Percentiles rank a stretch among this genome's conserved stretches.
Conservation (phyloP, 2,888 invertebrate species). For the Morpho deidamia region DNA sequence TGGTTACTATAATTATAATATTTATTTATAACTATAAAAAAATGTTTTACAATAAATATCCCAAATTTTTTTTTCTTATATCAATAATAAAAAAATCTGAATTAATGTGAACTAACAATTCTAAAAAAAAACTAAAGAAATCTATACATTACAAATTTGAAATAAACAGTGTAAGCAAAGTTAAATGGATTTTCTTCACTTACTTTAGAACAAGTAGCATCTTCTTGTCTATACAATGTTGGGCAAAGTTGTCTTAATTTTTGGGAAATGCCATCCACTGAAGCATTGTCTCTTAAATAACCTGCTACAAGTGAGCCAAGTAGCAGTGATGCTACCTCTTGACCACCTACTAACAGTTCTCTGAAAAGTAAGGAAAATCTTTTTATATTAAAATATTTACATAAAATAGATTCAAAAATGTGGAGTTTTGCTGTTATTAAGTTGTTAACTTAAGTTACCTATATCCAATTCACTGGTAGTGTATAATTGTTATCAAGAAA, state of each 20-base stretch:
- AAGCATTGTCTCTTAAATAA: conserved; percentile 96
- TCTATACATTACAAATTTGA: too few species aligned
- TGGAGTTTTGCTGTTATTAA: too few species aligned
- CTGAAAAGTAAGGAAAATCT: conserved; percentile 44
- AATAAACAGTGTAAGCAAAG: too few species aligned
- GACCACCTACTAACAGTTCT: conserved; percentile 87
- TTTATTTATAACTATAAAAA: too few species aligned
- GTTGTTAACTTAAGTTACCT: too few species aligned
- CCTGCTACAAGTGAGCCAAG: conserved; percentile 92
- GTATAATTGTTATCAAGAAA: too few species aligned
- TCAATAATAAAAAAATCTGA: not conserved
- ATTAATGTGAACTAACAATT: not conserved
- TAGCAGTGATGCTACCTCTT: conserved; percentile 81
- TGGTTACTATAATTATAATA: too few species aligned
- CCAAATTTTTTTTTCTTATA: not conserved
- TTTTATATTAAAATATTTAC: too few species aligned
- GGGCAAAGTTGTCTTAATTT: conserved; percentile 95
- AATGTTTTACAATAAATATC: not conserved
- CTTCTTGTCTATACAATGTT: conserved; percentile 94
- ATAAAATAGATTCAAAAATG: too few species aligned
- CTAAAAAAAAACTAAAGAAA: too few species aligned
- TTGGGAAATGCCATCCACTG: conserved; percentile 93
- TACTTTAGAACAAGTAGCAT: conserved; percentile 97
- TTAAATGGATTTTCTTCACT: conserved; percentile 6
- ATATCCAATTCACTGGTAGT: too few species aligned